Percentiles rank a stretch among this genome's conserved stretches.
Conservation (phyloP, 2,113 vertebrate species). For the Podilymbus podiceps region DNA sequence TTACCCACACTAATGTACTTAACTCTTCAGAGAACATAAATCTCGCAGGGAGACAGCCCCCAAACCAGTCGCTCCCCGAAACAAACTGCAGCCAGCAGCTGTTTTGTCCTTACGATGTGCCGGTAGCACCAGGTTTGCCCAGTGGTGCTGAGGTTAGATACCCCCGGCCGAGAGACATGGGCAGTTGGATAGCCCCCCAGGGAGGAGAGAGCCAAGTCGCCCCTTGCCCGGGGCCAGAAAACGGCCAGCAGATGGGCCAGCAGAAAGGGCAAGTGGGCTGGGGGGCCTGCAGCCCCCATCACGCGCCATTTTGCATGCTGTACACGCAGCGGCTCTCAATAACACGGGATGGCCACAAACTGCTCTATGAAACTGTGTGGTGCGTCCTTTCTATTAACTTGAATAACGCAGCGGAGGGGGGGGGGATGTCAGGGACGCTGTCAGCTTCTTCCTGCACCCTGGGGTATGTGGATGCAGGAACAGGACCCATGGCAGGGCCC, state of each 20-base stretch:
- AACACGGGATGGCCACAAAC: neutral
- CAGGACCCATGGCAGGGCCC: accelerated
- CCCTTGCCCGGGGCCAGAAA: neutral
- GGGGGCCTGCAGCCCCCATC: neutral
- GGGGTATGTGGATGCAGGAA: neutral
- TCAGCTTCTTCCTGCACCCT: neutral
- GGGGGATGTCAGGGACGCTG: neutral
- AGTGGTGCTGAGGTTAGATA: neutral
- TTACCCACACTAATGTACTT: conserved; percentile 39
- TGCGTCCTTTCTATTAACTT: conserved; percentile 16
- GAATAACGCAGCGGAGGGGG: neutral
- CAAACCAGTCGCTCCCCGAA: neutral
- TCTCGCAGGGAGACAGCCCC: neutral
- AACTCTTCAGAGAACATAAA: conserved; percentile 42
- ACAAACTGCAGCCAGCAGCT: neutral
- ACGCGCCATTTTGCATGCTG: accelerated
- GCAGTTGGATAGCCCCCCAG: accelerated
- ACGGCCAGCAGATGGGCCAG: neutral
- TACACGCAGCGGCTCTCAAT: neutral
- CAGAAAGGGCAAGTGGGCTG: neutral
- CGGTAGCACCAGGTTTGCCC: neutral
- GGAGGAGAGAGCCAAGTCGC: accelerated
- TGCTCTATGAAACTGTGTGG: neutral
- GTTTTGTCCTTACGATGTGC: neutral
- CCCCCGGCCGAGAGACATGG: accelerated